phyloP scores from a whole-genome alignment of 2,888 invertebrate species.

The Hypsopygia costalis region DNA sequence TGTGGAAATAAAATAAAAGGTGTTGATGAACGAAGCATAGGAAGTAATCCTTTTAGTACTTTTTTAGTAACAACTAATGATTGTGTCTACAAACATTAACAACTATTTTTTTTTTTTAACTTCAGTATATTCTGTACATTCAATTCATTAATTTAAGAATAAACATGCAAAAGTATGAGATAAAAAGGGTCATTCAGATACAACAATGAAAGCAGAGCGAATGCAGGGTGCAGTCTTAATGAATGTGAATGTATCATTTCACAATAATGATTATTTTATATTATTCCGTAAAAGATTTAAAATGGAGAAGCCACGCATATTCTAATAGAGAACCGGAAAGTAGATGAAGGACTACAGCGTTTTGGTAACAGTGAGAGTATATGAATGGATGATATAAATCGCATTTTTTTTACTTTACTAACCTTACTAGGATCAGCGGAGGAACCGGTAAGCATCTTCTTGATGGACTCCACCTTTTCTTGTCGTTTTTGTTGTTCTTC shows the following conservation, averaged over 20 bases:
- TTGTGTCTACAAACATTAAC: constrained; percentile 27
- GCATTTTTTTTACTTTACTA: no score
- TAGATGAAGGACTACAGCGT: no score
- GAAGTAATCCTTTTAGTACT: no score
- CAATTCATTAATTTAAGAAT: constrained; percentile 19
- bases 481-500: constrained; percentile 91
- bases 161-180: constrained; percentile 39
- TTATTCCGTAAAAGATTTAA: not conserved
- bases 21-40: no score
- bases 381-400: no score
- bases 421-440: constrained; percentile 73
- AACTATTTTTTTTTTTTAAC: constrained; percentile 4
- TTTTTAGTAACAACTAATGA: not conserved
- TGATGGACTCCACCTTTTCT: constrained; percentile 94
- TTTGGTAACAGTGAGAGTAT: no score
- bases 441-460: constrained; percentile 92
- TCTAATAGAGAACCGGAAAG: not conserved
- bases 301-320: constrained; percentile 12
- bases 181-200: constrained; percentile 32
- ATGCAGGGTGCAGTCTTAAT: constrained; percentile 32
- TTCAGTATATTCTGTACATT: constrained; percentile 11
- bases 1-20: no score
- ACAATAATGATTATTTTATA: not conserved
- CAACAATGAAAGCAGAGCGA: constrained; percentile 56
- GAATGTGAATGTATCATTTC: not conserved